Conservation (phyloP, 2,113 vertebrate genomes). For the Sphyrna mokarran region DNA sequence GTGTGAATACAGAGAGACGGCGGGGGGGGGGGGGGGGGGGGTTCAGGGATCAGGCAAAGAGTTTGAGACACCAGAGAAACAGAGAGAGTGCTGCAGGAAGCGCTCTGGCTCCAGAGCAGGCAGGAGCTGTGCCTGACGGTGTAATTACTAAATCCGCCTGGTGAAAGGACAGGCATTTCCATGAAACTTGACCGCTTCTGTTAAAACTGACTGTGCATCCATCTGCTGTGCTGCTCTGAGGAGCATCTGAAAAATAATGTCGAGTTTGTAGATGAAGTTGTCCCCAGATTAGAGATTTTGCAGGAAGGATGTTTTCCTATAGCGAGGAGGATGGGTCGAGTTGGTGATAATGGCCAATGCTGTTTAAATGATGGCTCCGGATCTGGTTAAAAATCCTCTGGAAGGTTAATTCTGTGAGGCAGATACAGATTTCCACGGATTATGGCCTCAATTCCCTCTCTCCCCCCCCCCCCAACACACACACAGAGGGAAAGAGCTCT, state of each 20-base stretch:
- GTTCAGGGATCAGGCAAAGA: background rate
- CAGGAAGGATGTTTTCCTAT: background rate
- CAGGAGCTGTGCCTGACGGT: background rate
- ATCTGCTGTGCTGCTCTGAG: background rate
- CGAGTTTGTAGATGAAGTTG: background rate
- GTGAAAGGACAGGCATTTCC: background rate
- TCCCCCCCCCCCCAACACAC: too few relatives aligned
- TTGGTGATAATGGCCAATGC: background rate
- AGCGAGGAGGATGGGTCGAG: too few relatives aligned
- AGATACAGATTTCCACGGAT: too few relatives aligned
- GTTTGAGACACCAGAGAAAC: background rate
- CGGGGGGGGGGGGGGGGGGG: rapidly evolving
- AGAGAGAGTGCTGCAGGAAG: background rate
- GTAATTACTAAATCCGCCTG: background rate
- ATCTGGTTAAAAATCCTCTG: background rate
- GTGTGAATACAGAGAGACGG: background rate
- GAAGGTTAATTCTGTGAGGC: too few relatives aligned
- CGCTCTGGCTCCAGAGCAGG: background rate
- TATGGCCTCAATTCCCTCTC: background rate
- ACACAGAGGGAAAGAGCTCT: background rate
- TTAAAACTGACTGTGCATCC: background rate
- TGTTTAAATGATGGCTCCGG: background rate
- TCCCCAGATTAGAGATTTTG: background rate
- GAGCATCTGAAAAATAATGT: background rate
- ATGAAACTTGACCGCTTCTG: background rate